Evolutionary conservation across 2,113 vertebrate species (phyloP).

Genomic region (Probosciger aterrimus): DNA sequence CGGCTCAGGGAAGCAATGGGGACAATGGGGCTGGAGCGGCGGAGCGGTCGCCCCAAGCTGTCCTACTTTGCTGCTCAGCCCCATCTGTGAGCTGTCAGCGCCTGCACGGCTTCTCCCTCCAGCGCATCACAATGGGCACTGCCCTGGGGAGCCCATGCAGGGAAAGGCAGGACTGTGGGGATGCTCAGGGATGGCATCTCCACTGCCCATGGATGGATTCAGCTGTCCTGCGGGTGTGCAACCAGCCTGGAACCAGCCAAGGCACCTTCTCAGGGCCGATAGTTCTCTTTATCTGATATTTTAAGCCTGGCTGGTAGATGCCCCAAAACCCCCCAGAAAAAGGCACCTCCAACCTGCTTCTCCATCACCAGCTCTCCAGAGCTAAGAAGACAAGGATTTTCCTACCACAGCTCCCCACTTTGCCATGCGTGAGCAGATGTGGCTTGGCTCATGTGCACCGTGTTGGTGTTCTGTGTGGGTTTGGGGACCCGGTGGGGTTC

Average conservation of each 20-base stretch:
- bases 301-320: accelerated
- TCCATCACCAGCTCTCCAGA: not conserved
- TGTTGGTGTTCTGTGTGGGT: accelerated
- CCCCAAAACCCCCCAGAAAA: not conserved
- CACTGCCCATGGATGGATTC: not conserved
- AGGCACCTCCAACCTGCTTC: not conserved
- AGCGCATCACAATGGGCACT: not conserved
- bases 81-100: conserved; percentile 56
- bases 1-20: not conserved
- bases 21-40: conserved; percentile 28
- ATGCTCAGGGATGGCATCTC: not conserved
- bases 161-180: not conserved
- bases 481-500: accelerated
- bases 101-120: not conserved
- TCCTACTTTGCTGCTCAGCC: conserved; percentile 50
- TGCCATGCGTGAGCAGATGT: accelerated
- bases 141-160: not conserved
- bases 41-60: conserved; percentile 47
- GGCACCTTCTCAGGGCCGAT: not conserved
- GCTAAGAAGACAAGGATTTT: not conserved
- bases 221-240: not conserved
- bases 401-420: accelerated
- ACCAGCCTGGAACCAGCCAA: not conserved
- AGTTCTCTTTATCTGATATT: not conserved
- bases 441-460: not conserved